A percentile compares a stretch with the other conserved stretches of the same genome.
Conservation (phyloP, 2,797 vertebrate species). For the Paramormyrops hopkinsi region DNA sequence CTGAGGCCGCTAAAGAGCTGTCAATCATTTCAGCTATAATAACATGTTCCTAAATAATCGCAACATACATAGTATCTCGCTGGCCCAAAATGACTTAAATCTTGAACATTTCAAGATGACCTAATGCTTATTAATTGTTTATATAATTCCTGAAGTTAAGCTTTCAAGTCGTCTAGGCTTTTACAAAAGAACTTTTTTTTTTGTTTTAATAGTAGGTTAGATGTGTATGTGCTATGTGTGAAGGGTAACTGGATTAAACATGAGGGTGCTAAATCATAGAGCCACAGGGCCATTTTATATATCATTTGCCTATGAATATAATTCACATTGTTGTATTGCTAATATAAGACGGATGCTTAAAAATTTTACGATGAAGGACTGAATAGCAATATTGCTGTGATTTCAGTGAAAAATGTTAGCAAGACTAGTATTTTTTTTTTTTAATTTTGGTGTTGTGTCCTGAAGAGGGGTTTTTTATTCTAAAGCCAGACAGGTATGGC, state of each 20-base stretch:
- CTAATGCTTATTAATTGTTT: neutral
- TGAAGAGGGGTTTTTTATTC: neutral
- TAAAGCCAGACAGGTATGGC: neutral
- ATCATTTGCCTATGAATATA: conserved; percentile 8
- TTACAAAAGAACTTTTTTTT: neutral
- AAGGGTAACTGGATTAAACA: neutral
- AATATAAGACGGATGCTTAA: conserved; percentile 1
- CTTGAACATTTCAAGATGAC: neutral
- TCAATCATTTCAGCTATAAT: neutral
- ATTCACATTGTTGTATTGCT: conserved; percentile 1
- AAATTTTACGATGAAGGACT: neutral
- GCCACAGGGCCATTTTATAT: neutral
- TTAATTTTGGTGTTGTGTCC: neutral
- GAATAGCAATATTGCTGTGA: conserved; percentile 5
- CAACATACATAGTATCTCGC: neutral
- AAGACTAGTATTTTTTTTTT: neutral
- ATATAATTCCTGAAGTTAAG: neutral
- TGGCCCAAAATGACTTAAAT: neutral
- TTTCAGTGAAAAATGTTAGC: conserved; percentile 8
- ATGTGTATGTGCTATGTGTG: neutral
- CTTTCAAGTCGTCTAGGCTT: neutral
- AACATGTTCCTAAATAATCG: neutral
- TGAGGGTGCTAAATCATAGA: neutral
- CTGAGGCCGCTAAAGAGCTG: neutral
- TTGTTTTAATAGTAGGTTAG: neutral